Conservation (phyloP, 2,797 vertebrate genomes). For the Neopelma chrysocephalum region DNA sequence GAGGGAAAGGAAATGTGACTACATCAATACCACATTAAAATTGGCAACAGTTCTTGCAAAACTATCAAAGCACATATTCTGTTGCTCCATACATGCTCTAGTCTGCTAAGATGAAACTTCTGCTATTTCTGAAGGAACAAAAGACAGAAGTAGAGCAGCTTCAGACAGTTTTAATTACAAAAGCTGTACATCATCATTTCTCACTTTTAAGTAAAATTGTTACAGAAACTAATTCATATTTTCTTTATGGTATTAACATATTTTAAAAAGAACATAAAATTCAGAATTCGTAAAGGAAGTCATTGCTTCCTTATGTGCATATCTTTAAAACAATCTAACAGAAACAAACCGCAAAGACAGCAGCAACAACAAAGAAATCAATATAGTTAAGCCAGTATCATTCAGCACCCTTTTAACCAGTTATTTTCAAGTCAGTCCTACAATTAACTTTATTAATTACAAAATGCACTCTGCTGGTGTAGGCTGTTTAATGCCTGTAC, state of each 20-base stretch:
- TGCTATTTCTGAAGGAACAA: background rate
- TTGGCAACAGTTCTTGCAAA: slow-evolving; percentile 11
- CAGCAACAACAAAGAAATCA: background rate
- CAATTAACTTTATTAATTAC: background rate
- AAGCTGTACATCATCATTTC: background rate
- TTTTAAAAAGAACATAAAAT: background rate
- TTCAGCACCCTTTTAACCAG: background rate
- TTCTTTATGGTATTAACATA: background rate
- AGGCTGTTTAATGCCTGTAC: background rate
- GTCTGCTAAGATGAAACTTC: slow-evolving; percentile 21
- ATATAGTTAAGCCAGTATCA: background rate
- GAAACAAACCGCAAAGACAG: background rate
- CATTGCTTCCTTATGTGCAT: background rate
- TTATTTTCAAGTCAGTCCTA: background rate
- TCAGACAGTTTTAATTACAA: background rate
- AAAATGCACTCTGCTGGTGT: background rate
- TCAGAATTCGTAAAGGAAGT: background rate
- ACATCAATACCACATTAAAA: background rate
- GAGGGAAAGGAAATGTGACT: background rate
- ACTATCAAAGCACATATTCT: background rate
- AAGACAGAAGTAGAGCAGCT: background rate
- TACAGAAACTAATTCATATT: background rate
- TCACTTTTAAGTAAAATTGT: background rate
- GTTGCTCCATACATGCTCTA: background rate
- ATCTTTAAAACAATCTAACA: background rate